Evolutionary conservation across 2,113 vertebrate genomes (phyloP).

Genomic region (Alexandromys fortis): DNA sequence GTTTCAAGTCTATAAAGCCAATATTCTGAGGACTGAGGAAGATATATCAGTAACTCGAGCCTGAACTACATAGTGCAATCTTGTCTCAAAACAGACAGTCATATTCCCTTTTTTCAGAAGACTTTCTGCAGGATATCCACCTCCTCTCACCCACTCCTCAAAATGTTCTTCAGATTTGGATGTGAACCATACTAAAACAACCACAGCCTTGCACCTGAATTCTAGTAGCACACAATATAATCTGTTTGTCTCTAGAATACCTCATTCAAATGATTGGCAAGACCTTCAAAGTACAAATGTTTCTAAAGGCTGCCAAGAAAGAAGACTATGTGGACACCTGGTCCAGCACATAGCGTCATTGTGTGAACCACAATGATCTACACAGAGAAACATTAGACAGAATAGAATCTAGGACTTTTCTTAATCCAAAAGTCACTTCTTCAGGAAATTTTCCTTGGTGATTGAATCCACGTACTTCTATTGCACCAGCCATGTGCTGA

Average conservation of each 20-base stretch:
- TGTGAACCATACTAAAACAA: not conserved
- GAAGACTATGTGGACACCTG: not conserved
- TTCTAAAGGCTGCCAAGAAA: not conserved
- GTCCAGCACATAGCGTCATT: not conserved
- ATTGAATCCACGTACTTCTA: not conserved
- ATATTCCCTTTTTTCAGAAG: not conserved
- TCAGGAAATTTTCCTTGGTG: not conserved
- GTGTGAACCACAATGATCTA: not conserved
- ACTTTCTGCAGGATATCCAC: not conserved
- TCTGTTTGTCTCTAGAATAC: not conserved
- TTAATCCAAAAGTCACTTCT: not conserved
- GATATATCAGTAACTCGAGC: not conserved
- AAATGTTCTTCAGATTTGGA: not conserved
- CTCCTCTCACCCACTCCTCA: not conserved
- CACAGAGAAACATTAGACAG: not conserved
- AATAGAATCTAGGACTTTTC: not conserved
- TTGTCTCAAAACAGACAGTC: not conserved
- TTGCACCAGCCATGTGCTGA: not conserved
- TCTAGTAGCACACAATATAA: not conserved
- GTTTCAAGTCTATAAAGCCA: not conserved
- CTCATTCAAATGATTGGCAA: not conserved
- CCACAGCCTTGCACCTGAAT: not conserved
- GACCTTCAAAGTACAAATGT: not conserved
- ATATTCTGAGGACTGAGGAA: not conserved
- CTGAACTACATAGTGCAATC: not conserved